Base-by-base conservation (phyloP, 2,113 vertebrate genomes). In the Neolamprologus fasciatus region DNA sequence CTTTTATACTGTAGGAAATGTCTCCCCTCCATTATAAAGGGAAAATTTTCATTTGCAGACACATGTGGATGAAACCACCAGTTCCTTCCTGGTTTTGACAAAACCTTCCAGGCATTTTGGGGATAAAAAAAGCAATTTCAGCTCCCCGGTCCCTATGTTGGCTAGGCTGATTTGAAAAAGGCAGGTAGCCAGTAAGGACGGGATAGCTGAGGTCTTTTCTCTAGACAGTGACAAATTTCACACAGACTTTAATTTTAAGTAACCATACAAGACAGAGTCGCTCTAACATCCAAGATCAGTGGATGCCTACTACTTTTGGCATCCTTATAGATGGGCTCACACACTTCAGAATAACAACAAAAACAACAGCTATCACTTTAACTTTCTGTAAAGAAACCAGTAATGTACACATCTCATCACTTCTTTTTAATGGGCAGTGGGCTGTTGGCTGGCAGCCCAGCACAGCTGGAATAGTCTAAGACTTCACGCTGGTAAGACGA, bases 101-200 rank as follows among this genome's bases (percentile, higher is more conserved):
- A 93, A 91, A 89, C 88, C 93, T 93, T 87, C 61, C 61, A 86
- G 91, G 89, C 92, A 91, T 93, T 93, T 91, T 89, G 78, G 83
- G 89, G 89, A 93, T 89, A 91, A 91, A 93, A 91, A 95, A 92
- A 94, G 89, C 90, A 92, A 95, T 93, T 95, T 94, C 90, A 91
- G 79, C 79, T 79, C 85, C 81, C 83, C 47, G 31, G 57, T 40
- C 45, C 35, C 45, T 73, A 78, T 40, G 89, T 89, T 87, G 86
- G 84, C 82, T 50, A 19, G 68, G 86, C 81, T 82, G 79, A 92
- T 92, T 84, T 89, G 86, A 90, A 83, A 88, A 81, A 86, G 42
- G 90, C 80, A 82, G 63, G 73, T 51, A 78, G 73, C 51, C 26
- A 51, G 45, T 78, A 33, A 78, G 73, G 84, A 84, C 35, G 54